These are phyloP conservation scores for Zenarchopterus dispar DNA, from an alignment of 2,797 vertebrate genomes.

Conservation along the genomic window DNA sequence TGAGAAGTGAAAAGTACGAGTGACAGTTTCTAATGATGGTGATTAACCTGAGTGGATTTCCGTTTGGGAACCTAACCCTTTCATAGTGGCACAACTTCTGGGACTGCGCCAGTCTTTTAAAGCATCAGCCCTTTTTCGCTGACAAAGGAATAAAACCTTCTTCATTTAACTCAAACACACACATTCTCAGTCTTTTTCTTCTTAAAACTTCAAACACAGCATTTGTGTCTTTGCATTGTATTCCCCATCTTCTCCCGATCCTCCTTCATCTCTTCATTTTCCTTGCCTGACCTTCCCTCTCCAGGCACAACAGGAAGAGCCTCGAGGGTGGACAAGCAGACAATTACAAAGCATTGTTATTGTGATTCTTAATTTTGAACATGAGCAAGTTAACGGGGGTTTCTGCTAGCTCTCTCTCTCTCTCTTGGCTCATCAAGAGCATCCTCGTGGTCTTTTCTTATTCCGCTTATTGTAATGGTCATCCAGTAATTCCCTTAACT, in stretches of 20 bases:
- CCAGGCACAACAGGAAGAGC: constrained; percentile 7
- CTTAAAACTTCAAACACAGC: constrained; percentile 28
- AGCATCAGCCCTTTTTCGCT: constrained; percentile 6
- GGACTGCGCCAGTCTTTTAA: constrained; percentile 6
- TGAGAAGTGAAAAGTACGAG: constrained; percentile 4
- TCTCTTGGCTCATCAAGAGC: constrained; percentile 33
- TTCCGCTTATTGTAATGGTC: constrained; percentile 23
- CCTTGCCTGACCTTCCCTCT: not conserved
- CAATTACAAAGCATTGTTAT: constrained; percentile 35
- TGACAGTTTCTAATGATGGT: not conserved
- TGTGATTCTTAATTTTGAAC: constrained; percentile 57
- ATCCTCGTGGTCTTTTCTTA: constrained; percentile 21
- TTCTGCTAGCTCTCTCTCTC: constrained; percentile 49
- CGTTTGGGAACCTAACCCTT: constrained; percentile 7
- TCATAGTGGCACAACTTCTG: constrained; percentile 20
- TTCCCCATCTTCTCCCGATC: not conserved
- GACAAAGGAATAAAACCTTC: not conserved
- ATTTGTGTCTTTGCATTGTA: constrained; percentile 9
- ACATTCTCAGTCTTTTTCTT: not conserved
- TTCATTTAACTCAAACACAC: constrained; percentile 14
- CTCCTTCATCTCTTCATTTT: constrained; percentile 13
- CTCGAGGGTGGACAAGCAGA: constrained; percentile 35
- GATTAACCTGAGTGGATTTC: not conserved
- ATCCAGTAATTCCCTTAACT: constrained; percentile 18
- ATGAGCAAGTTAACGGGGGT: constrained; percentile 44